phyloP scores from a whole-genome alignment of 2,888 invertebrate species.

The Agonopterix alstromeriana region DNA sequence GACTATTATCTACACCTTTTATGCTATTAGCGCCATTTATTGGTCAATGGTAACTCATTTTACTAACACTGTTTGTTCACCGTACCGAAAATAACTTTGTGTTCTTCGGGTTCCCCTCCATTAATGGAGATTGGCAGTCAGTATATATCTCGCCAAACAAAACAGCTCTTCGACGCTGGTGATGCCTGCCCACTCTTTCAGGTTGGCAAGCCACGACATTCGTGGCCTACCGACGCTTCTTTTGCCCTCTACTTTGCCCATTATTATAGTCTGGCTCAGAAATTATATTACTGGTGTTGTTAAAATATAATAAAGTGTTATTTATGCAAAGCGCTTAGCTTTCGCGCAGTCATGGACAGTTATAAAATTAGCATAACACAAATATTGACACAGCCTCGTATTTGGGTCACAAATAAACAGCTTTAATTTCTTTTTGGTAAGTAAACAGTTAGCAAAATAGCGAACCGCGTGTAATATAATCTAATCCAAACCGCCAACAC shows the following conservation, averaged over 20 bases:
- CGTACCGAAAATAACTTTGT: too few relatives aligned
- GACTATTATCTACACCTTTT: too few relatives aligned
- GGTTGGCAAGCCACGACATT: neutral
- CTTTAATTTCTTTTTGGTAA: conserved; percentile 2
- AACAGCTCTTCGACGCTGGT: too few relatives aligned
- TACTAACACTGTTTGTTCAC: too few relatives aligned
- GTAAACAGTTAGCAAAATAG: neutral
- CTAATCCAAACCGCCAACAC: neutral
- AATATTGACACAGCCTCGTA: conserved; percentile 8
- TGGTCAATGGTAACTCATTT: too few relatives aligned
- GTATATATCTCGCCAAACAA: too few relatives aligned
- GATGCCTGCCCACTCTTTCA: neutral
- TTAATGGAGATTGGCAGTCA: too few relatives aligned
- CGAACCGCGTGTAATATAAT: conserved; percentile 1
- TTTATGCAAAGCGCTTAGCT: neutral
- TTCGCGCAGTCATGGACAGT: neutral
- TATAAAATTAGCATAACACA: conserved; percentile 9
- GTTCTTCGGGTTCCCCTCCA: too few relatives aligned
- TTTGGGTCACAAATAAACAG: conserved; percentile 8
- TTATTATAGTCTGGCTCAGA: too few relatives aligned
- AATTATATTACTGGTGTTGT: too few relatives aligned
- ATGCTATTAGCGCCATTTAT: too few relatives aligned
- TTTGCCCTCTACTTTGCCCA: too few relatives aligned
- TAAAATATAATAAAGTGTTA: neutral
- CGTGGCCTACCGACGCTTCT: neutral